Percentiles rank a stretch among this genome's conserved stretches.
phyloP scores from a whole-genome alignment of 2,888 invertebrate genomes.

The Eucera pruinosa region DNA sequence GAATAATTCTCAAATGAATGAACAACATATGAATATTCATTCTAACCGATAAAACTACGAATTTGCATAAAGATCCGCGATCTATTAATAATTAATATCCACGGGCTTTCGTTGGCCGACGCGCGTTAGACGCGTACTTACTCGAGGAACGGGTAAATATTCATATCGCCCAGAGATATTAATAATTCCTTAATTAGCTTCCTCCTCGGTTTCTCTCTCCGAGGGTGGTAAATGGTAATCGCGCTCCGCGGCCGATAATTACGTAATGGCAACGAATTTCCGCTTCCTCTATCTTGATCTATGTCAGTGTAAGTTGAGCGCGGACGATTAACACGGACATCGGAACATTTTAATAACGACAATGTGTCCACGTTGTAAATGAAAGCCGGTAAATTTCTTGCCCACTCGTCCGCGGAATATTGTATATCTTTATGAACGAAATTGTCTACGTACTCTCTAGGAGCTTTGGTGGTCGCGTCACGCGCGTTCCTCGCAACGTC shows the following conservation, averaged over 20 bases:
- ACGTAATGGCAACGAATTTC: slow-evolving; percentile 29
- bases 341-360: slow-evolving; percentile 7
- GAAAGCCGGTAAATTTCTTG: slow-evolving; percentile 8
- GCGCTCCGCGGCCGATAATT: slow-evolving; percentile 27
- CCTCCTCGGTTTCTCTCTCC: slow-evolving; percentile 21
- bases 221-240: slow-evolving; percentile 19
- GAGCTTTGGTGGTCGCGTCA: neutral
- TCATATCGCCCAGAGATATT: neutral
- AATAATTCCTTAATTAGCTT: slow-evolving; percentile 6
- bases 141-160: too few species aligned
- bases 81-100: too few species aligned
- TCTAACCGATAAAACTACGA: too few species aligned
- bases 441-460: slow-evolving; percentile 28
- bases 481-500: neutral
- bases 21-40: too few species aligned
- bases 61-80: too few species aligned
- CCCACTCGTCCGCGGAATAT: neutral
- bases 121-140: too few species aligned
- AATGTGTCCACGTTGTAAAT: neutral
- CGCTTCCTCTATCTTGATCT: slow-evolving; percentile 32
- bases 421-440: slow-evolving; percentile 25
- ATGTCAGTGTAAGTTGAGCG: slow-evolving; percentile 25
- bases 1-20: too few species aligned
- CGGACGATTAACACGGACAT: slow-evolving; percentile 31
- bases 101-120: too few species aligned